Percentiles rank a stretch among this genome's conserved stretches.
Conservation (phyloP, 1,140 invertebrate species). For the Physella acuta region DNA sequence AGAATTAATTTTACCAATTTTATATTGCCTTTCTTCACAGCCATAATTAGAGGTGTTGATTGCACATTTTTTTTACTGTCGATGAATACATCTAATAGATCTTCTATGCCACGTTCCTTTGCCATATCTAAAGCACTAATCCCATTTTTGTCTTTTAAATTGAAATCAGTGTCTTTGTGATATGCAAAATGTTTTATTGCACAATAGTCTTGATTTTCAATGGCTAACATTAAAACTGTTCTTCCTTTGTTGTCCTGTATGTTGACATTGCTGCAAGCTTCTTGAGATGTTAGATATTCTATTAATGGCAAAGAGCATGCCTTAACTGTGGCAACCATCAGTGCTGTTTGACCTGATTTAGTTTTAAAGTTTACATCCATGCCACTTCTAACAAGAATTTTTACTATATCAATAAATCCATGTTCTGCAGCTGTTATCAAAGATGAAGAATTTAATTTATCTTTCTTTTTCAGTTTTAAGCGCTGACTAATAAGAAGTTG, state of each 20-base stretch:
- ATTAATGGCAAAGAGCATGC: not conserved
- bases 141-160: constrained; percentile 1
- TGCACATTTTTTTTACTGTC: not conserved
- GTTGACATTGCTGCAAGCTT: not conserved
- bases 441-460: not conserved
- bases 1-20: not conserved
- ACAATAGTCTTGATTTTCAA: not conserved
- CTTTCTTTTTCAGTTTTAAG: not conserved
- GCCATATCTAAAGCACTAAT: constrained; percentile 2
- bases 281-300: not conserved
- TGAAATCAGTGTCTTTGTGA: not conserved
- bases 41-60: not conserved
- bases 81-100: not conserved
- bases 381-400: not conserved
- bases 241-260: constrained; percentile 1
- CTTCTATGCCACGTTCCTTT: not conserved
- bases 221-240: not conserved
- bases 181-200: constrained; percentile 1
- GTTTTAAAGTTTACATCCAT: not conserved
- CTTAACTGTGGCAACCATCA: not conserved
- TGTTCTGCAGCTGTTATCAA: not conserved
- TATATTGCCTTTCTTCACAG: not conserved
- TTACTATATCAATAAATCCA: not conserved
- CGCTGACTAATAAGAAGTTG: constrained; percentile 1
- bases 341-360: constrained; percentile 1